Percentiles rank a stretch among this genome's conserved stretches.
These are phyloP conservation scores for Syngnathoides biaculeatus DNA, from an alignment of 2,113 vertebrate species.

Conservation along the genomic window DNA sequence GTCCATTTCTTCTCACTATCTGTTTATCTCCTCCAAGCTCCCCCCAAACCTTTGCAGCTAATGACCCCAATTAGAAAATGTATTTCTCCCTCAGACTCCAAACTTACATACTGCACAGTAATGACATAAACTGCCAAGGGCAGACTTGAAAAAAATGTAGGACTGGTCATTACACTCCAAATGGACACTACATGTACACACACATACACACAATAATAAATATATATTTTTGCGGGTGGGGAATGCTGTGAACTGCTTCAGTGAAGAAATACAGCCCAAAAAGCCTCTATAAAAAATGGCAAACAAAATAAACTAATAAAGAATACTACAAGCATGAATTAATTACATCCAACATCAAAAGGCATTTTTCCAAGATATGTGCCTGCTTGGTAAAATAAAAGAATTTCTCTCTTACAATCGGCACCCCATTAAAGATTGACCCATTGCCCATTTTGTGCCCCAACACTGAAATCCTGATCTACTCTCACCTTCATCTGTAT, in stretches of 20 bases:
- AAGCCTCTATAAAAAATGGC: not conserved
- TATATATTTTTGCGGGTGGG: not conserved
- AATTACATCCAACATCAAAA: not conserved
- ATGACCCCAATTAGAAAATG: not conserved
- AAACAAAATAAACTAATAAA: not conserved
- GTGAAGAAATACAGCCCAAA: not conserved
- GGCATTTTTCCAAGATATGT: not conserved
- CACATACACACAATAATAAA: not conserved
- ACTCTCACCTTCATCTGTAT: not conserved
- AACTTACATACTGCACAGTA: not conserved
- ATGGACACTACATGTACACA: not conserved
- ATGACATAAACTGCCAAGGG: not conserved
- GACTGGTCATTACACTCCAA: not conserved
- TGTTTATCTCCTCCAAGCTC: not conserved
- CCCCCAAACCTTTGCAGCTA: not conserved
- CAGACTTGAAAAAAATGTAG: not conserved
- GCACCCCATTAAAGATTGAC: not conserved
- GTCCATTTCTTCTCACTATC: slow-evolving; percentile 63
- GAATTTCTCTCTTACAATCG: not conserved
- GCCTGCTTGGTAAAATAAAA: not conserved
- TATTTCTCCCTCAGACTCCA: not conserved
- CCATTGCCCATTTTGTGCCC: not conserved
- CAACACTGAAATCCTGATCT: not conserved
- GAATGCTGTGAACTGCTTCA: not conserved
- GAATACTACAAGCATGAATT: not conserved